Evolutionary conservation across 2,797 vertebrate genomes (phyloP).

Genomic region (Phoxinus dragarum): DNA sequence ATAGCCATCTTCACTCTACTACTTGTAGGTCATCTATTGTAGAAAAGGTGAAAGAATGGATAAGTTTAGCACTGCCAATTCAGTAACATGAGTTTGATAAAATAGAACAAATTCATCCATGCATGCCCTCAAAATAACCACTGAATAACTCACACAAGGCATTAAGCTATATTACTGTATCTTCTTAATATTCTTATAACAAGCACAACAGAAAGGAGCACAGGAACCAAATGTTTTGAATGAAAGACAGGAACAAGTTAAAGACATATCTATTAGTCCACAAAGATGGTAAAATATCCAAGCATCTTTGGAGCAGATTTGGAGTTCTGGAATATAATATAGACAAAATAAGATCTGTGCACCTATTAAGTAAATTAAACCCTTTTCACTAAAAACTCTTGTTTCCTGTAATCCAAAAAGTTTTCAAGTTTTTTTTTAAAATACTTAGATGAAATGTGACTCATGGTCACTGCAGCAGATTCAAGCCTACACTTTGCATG

Average conservation of each 20-base stretch:
- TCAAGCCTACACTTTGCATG: background rate
- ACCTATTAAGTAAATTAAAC: background rate
- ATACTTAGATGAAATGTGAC: background rate
- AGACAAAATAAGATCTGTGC: background rate
- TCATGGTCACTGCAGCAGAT: constrained; percentile 4
- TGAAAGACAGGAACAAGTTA: background rate
- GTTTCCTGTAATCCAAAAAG: background rate
- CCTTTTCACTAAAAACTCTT: background rate
- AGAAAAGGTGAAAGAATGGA: background rate
- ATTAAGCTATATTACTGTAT: background rate
- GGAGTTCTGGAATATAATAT: background rate
- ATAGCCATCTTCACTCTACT: background rate
- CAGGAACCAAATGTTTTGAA: background rate
- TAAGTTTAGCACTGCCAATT: constrained; percentile 18
- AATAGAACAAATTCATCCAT: background rate
- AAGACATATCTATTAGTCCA: background rate
- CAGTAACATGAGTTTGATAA: background rate
- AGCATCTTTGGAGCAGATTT: background rate
- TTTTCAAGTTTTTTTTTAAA: background rate
- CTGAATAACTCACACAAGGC: background rate
- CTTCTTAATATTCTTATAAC: background rate
- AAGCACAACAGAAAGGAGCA: background rate
- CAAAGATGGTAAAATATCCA: background rate
- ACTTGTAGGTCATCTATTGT: background rate
- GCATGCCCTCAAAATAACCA: constrained; percentile 11